These are phyloP conservation scores for Brachyptera risi DNA, from an alignment of 2,888 invertebrate genomes.

Conservation along the genomic window DNA sequence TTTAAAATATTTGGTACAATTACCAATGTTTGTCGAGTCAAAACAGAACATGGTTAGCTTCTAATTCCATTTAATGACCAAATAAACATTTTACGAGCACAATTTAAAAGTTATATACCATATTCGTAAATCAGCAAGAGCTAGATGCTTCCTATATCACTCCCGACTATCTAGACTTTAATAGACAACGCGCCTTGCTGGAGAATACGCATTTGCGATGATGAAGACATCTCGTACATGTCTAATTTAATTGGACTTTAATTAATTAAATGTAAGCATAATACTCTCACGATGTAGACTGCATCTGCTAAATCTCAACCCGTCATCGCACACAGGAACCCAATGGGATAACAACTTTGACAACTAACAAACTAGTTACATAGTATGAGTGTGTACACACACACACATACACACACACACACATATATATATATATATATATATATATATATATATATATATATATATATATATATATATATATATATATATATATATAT, in stretches of 20 bases:
- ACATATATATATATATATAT: not conserved
- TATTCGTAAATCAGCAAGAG: no score
- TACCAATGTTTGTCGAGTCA: no score
- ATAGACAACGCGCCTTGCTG: no score
- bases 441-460: not conserved
- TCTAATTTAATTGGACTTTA: conserved; percentile 18
- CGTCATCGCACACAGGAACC: not conserved
- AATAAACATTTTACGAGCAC: no score
- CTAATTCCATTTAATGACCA: no score
- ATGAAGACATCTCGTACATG: conserved; percentile 5
- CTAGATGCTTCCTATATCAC: no score
- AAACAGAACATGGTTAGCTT: no score
- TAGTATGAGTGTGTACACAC: no score
- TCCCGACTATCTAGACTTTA: no score
- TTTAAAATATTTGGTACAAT: no score
- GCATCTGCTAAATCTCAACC: conserved; percentile 3
- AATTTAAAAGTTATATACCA: no score
- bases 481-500: not conserved
- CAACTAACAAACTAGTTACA: not conserved
- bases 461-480: no score
- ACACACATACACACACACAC: conserved; percentile 3
- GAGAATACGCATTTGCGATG: not conserved
- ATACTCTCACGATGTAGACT: not conserved
- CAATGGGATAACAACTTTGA: conserved; percentile 14
- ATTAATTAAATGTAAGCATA: conserved; percentile 17